Evolutionary conservation across 2,888 invertebrate species (phyloP).

Genomic region (Pristionchus arcanus): DNA sequence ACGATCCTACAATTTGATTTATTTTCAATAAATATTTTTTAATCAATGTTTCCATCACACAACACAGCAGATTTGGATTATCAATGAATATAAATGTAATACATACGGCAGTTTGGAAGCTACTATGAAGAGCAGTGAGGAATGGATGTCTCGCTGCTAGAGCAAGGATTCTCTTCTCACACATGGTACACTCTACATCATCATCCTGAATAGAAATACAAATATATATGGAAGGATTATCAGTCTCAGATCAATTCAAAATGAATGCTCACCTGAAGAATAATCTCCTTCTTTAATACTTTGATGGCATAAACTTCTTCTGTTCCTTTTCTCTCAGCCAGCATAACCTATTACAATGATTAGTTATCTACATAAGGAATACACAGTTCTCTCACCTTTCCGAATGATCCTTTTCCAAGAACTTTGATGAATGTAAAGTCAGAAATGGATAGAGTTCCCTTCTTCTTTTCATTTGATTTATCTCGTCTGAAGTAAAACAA

Average conservation of each 20-base stretch:
- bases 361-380: background rate
- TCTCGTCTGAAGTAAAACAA: background rate
- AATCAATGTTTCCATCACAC: no score
- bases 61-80: background rate
- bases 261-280: conserved; percentile 83
- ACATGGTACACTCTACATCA: conserved; percentile 99
- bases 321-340: conserved; percentile 93
- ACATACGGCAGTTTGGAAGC: conserved; percentile 92
- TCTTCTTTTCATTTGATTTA: conserved; percentile 15
- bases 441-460: conserved; percentile 79
- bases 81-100: conserved; percentile 55
- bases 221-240: no score
- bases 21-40: conserved; percentile 48
- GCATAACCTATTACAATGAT: conserved; percentile 87
- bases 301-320: conserved; percentile 88
- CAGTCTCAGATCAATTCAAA: no score
- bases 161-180: conserved; percentile 96
- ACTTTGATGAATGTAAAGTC: conserved; percentile 99
- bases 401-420: conserved; percentile 98
- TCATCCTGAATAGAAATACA: conserved; percentile 87
- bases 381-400: conserved; percentile 83
- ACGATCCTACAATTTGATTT: conserved; percentile 84
- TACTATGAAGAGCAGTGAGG: conserved; percentile 95
- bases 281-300: conserved; percentile 96
- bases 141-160: conserved; percentile 98